phyloP scores from a whole-genome alignment of 2,888 invertebrate genomes.

The Drosophila conformis region DNA sequence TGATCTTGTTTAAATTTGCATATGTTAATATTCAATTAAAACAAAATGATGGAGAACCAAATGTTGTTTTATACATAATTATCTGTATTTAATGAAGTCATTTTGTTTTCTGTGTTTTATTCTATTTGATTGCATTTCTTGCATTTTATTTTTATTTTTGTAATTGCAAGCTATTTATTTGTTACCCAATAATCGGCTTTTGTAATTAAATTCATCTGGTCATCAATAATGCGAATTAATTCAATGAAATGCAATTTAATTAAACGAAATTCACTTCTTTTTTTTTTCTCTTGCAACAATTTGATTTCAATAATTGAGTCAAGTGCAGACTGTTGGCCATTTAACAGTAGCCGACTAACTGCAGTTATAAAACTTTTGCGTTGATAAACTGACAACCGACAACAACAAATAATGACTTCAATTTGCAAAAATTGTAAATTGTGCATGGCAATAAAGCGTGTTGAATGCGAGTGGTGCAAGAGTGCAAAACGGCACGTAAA shows the following conservation, averaged over 20 bases:
- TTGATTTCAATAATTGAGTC: slow-evolving; percentile 24
- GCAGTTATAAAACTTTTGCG: slow-evolving; percentile 21
- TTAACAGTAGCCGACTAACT: slow-evolving; percentile 15
- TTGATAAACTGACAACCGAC: slow-evolving; percentile 1
- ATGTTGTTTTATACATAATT: not conserved
- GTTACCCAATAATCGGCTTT: not conserved
- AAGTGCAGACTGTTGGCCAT: slow-evolving; percentile 22
- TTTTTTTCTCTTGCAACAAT: not conserved
- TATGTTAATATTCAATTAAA: not conserved
- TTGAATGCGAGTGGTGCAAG: slow-evolving; percentile 6
- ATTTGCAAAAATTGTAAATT: slow-evolving; percentile 21
- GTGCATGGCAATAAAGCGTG: slow-evolving; percentile 11
- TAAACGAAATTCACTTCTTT: slow-evolving; percentile 12
- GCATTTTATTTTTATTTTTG: not conserved
- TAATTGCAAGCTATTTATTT: not conserved
- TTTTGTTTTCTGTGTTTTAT: not conserved
- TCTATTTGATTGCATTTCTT: not conserved
- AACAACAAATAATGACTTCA: slow-evolving; percentile 25
- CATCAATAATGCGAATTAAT: slow-evolving; percentile 28
- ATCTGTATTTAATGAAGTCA: not conserved
- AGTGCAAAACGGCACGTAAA: slow-evolving; percentile 14
- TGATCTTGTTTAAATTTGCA: not conserved
- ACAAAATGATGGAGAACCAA: not conserved
- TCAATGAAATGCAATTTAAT: slow-evolving; percentile 41
- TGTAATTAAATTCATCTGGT: slow-evolving; percentile 17